phyloP scores from a whole-genome alignment of 2,888 invertebrate genomes.

The Synergus itoensis region DNA sequence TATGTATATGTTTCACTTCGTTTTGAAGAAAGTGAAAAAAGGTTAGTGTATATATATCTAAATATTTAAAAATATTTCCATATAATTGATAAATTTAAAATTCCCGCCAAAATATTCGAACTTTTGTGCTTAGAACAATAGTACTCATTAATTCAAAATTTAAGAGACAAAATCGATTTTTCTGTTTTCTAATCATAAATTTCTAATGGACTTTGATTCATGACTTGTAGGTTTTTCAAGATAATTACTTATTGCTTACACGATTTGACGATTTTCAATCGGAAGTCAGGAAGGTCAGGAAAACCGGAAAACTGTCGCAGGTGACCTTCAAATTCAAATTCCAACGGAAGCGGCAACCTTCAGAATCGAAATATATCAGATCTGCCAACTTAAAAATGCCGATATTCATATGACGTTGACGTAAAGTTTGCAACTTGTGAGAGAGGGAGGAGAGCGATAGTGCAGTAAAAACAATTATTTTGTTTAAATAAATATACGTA shows the following conservation, averaged over 20 bases:
- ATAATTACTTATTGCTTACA: too few relatives aligned
- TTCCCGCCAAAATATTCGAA: background rate
- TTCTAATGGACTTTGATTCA: background rate
- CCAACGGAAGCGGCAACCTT: background rate
- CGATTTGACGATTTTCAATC: background rate
- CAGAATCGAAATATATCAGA: background rate
- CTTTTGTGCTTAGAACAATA: background rate
- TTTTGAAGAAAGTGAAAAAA: background rate
- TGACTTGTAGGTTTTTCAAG: background rate
- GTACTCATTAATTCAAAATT: background rate
- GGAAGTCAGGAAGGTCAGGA: background rate
- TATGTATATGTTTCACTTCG: background rate
- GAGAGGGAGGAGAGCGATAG: too few relatives aligned
- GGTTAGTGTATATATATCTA: background rate
- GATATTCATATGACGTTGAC: too few relatives aligned
- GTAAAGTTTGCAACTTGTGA: too few relatives aligned
- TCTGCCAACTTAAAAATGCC: background rate
- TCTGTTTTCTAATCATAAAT: background rate
- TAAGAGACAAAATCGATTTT: background rate
- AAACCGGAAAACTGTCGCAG: background rate
- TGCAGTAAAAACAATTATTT: slow-evolving; percentile 7
- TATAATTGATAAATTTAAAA: background rate
- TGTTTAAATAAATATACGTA: background rate
- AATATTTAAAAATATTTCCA: too few relatives aligned
- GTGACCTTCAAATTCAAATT: background rate